Evolutionary conservation across 2,113 vertebrate genomes (phyloP).

Genomic region (Ivindomyrus marchei): DNA sequence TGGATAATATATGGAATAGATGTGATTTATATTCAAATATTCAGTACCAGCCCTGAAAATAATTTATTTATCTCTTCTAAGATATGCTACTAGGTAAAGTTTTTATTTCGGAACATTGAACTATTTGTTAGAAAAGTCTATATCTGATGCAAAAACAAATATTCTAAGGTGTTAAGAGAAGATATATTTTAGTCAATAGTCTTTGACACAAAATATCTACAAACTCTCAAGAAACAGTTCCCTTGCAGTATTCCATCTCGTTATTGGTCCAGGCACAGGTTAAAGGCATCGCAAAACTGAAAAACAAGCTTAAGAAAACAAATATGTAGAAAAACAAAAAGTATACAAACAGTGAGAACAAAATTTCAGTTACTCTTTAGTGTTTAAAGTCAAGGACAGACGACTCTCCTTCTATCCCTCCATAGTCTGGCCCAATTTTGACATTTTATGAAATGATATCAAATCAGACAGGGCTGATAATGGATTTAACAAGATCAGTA

Average conservation of each 20-base stretch:
- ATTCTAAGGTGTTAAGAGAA: background rate
- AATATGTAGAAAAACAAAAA: background rate
- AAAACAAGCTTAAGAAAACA: background rate
- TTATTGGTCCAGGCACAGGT: background rate
- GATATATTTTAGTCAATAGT: background rate
- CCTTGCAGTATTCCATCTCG: background rate
- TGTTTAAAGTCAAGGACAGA: background rate
- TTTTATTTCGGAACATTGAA: background rate
- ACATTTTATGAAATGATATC: constrained; percentile 5
- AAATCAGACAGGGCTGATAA: constrained; percentile 8
- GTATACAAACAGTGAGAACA: background rate
- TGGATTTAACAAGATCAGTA: constrained; percentile 15
- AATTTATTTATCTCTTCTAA: constrained; percentile 5
- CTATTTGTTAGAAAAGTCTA: background rate
- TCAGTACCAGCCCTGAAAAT: background rate
- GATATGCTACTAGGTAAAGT: background rate
- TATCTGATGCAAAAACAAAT: background rate
- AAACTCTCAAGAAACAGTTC: background rate
- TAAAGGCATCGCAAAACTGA: background rate
- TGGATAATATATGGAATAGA: background rate
- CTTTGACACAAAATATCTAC: background rate
- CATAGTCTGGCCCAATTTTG: background rate
- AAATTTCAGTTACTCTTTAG: background rate
- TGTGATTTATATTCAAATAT: background rate
- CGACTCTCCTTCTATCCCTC: background rate